These are phyloP conservation scores for Pipistrellus pygmaeus DNA, from an alignment of 2,797 vertebrate species.

Conservation along the genomic window DNA sequence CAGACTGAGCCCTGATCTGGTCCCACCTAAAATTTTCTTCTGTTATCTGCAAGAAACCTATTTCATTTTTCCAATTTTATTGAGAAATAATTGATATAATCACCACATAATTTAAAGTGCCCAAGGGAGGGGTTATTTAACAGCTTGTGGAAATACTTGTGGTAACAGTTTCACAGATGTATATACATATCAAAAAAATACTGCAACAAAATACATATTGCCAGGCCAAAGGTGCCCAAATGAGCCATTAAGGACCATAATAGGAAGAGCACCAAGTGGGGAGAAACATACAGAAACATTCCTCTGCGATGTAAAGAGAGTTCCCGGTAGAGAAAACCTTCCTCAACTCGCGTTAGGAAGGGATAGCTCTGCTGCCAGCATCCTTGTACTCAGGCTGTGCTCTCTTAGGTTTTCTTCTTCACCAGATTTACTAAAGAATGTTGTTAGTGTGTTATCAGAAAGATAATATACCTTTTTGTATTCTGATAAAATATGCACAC, in stretches of 20 bases:
- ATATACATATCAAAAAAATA: not conserved
- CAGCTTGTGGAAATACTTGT: not conserved
- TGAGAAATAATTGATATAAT: not conserved
- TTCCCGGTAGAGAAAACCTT: not conserved
- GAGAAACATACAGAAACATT: not conserved
- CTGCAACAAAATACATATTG: not conserved
- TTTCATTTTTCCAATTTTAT: not conserved
- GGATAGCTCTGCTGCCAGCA: fast-evolving
- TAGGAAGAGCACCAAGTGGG: not conserved
- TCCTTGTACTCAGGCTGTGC: not conserved
- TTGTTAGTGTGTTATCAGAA: not conserved
- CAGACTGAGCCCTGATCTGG: not conserved
- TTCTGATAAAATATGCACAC: not conserved
- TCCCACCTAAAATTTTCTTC: not conserved
- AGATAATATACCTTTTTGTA: not conserved
- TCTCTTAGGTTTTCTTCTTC: not conserved
- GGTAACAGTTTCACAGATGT: not conserved
- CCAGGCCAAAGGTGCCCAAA: not conserved
- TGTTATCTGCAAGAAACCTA: not conserved
- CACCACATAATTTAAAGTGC: not conserved
- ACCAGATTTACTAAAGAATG: not conserved
- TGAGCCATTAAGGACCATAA: not conserved
- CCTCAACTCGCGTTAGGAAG: not conserved
- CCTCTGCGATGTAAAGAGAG: not conserved
- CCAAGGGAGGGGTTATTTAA: not conserved